Conservation (phyloP, 2,888 invertebrate genomes). For the Phalangium opilio region DNA sequence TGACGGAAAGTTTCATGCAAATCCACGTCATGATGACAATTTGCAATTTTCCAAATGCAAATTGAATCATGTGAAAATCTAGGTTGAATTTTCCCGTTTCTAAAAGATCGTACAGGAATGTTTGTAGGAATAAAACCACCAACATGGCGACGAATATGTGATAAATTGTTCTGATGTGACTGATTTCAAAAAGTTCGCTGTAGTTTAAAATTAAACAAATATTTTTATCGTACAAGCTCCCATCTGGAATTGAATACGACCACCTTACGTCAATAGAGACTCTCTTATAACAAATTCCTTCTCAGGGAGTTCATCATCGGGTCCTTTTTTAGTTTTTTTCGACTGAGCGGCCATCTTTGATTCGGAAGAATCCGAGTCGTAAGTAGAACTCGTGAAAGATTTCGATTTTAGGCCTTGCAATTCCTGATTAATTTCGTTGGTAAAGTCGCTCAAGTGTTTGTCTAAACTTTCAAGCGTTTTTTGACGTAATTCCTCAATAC, state of each 20-base stretch:
- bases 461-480: too few species aligned
- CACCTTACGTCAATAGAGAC: constrained; percentile 51
- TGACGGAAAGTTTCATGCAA: constrained; percentile 30
- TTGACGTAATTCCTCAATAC: too few species aligned
- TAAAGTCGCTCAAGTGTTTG: too few species aligned
- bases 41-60: constrained; percentile 44
- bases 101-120: constrained; percentile 53
- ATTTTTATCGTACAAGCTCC: not conserved
- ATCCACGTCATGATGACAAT: constrained; percentile 42
- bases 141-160: constrained; percentile 66
- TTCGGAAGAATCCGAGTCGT: too few species aligned
- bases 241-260: not conserved
- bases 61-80: constrained; percentile 42
- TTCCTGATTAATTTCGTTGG: too few species aligned
- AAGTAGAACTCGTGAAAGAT: too few species aligned
- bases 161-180: constrained; percentile 67
- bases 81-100: constrained; percentile 47
- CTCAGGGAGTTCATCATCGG: constrained; percentile 31
- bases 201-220: constrained; percentile 17
- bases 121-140: constrained; percentile 53
- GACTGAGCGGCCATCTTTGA: too few species aligned
- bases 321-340: too few species aligned
- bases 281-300: constrained; percentile 53
- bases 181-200: constrained; percentile 50
- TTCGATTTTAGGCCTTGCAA: too few species aligned